These are phyloP conservation scores for Leptestheria dahalacensis DNA, from an alignment of 1,140 invertebrate species.

Conservation along the genomic window DNA sequence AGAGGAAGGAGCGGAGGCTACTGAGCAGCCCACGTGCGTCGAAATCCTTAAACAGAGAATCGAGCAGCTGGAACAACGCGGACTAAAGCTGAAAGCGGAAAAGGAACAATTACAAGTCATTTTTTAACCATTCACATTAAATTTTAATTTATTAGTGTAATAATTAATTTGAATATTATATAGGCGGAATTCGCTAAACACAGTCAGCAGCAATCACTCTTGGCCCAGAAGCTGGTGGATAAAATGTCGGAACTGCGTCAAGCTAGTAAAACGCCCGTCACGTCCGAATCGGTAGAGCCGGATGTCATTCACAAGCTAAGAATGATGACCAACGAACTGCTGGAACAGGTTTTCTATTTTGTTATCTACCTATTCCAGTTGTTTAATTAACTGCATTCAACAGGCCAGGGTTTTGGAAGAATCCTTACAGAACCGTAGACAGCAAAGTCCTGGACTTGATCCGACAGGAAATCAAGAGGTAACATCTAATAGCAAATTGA, in stretches of 20 bases:
- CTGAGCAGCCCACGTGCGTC: too few relatives aligned
- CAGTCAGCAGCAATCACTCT: conserved; percentile 25
- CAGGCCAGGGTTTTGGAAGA: neutral
- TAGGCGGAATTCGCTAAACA: conserved; percentile 27
- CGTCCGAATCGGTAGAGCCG: neutral
- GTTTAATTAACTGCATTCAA: neutral
- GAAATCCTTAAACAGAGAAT: conserved; percentile 22
- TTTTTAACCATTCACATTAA: neutral
- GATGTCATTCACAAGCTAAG: neutral
- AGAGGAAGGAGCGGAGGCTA: conserved; percentile 26
- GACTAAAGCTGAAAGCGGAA: conserved; percentile 10
- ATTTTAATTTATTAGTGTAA: neutral
- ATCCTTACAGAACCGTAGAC: too few relatives aligned
- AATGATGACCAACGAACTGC: neutral
- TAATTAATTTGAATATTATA: conserved; percentile 4
- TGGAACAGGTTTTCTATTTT: neutral
- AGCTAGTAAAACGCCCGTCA: conserved; percentile 9
- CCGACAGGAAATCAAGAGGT: too few relatives aligned
- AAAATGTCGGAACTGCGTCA: conserved; percentile 28
- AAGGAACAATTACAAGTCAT: conserved; percentile 14
- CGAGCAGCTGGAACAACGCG: neutral
- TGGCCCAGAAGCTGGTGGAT: conserved; percentile 26
- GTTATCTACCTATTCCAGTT: neutral
- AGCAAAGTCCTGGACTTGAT: too few relatives aligned
- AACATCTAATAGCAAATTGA: too few relatives aligned